These are phyloP conservation scores for Steinernema hermaphroditum DNA, from an alignment of 2,888 invertebrate species.

Conservation along the genomic window DNA sequence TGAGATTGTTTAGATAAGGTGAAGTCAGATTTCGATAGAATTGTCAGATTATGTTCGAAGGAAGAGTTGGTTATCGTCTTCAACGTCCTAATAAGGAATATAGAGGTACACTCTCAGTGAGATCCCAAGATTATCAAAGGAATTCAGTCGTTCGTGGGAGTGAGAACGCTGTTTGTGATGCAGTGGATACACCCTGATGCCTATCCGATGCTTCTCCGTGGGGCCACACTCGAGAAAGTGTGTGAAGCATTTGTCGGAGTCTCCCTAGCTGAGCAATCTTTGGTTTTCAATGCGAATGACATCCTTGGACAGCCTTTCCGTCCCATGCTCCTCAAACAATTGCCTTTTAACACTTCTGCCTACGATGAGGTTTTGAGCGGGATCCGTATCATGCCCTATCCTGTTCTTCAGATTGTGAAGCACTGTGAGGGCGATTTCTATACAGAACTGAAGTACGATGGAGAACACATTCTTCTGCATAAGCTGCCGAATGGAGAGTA, in stretches of 20 bases:
- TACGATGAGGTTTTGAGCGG: neutral
- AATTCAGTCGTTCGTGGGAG: neutral
- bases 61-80: neutral
- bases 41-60: neutral
- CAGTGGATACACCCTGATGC: constrained; percentile 6
- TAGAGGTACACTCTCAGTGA: neutral
- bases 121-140: too few relatives aligned
- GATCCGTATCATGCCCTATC: neutral
- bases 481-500: constrained; percentile 45
- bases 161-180: neutral
- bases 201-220: neutral
- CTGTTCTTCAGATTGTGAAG: neutral
- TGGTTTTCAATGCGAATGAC: neutral
- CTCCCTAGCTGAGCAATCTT: neutral
- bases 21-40: neutral
- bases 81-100: neutral
- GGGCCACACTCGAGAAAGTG: neutral
- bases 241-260: neutral
- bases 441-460: constrained; percentile 62
- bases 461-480: constrained; percentile 63
- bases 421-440: constrained; percentile 53
- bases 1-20: neutral
- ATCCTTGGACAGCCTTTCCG: neutral
- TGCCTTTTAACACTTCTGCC: neutral
- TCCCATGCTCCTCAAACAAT: neutral